Evolutionary conservation across 2,888 invertebrate genomes (phyloP), one percentile per base, ranked within the genome.

Genomic region (Lobophora halterata): DNA sequence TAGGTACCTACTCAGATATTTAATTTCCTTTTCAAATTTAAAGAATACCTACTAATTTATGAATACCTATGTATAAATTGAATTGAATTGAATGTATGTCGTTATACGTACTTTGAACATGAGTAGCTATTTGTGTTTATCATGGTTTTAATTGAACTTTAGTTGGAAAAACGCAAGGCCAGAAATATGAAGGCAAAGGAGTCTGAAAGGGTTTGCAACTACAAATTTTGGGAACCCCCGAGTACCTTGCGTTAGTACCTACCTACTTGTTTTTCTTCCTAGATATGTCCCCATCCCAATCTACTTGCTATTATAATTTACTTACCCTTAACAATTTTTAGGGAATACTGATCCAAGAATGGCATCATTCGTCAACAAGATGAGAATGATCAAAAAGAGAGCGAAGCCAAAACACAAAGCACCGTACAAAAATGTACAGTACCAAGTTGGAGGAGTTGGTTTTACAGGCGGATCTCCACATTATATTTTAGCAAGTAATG

Each of bases 201-300:
- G 50, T 36, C 36, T 2, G 78, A 77, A 52, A 65, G 79, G 49
- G 34, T 68, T 10, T 82, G 81, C 46, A 71, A 51, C 42, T 83
- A 81, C 45, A 81, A 81, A 49, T 85, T 85, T 61, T 85, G 85
- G 85, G 79, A 80, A 52, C 71, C 85, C 5, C 85, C 85, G 0
- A 73, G 67, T 52, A 64, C 76, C 2, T 61, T 83, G 34, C 77
- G 85, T 83, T 52, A 69, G 79, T 65, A 30, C 1, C 11, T 19
- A 21, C 17, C 5, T 19, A 30, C 3, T 19, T 16, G 29, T 17
- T 48, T 57, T 52, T 17, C 37, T n/a, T n/a, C n/a, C n/a, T n/a
- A n/a, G n/a, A n/a, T n/a, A n/a, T n/a, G n/a, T n/a, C n/a, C n/a
- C n/a, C n/a, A n/a, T n/a, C n/a, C n/a, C n/a, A n/a, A n/a, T n/a